Evolutionary conservation across 2,113 vertebrate species (phyloP), one percentile per base, ranked within the genome.

Genomic region (Actenoides lindsayi): DNA sequence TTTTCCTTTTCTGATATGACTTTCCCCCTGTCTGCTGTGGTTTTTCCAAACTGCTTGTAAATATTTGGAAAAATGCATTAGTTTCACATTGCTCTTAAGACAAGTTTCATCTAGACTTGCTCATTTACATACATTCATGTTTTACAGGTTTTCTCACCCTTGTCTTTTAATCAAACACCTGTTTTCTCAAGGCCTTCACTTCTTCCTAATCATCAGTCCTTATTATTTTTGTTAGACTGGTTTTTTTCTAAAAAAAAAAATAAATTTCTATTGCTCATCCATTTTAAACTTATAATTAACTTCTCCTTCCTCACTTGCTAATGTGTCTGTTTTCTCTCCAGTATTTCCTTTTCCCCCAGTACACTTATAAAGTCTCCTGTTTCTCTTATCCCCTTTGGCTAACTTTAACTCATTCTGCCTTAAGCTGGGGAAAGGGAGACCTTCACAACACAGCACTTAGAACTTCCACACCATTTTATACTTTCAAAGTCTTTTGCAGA

Each of bases 241-340:
- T 97, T 98, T 94, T 16, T 46, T 71, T 57, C 31, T 31, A 57
- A 46, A 93, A 69, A 92, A 88, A 93, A 92, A 87, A 85, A 96
- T 37, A 37, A 37, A 37, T 8, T 92, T 97, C 81, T 97, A 94
- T 96, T 75, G 90, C 96, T 98, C 97, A 95, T 90, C 88, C 89
- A 95, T 97, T 98, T 98, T 88, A 97, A 97, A 97, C 97, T 95
- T 94, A 95, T 96, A 97, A 97, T 98, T 98, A 98, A 97, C 95
- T 97, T 98, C 97, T 97, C 96, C 96, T 95, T 97, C 94, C 93
- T 95, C 94, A 87, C 98, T 97, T 97, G 95, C 95, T 97, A 97
- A 97, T 94, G 94, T 95, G 84, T 96, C 96, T 97, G 53, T 97
- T 97, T 97, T 93, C 71, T 97, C 91, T 92, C 79, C 56, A 35